Evolutionary conservation across 2,113 vertebrate genomes (phyloP), one percentile per base, ranked within the genome.

Genomic region (Epinephelus moara): DNA sequence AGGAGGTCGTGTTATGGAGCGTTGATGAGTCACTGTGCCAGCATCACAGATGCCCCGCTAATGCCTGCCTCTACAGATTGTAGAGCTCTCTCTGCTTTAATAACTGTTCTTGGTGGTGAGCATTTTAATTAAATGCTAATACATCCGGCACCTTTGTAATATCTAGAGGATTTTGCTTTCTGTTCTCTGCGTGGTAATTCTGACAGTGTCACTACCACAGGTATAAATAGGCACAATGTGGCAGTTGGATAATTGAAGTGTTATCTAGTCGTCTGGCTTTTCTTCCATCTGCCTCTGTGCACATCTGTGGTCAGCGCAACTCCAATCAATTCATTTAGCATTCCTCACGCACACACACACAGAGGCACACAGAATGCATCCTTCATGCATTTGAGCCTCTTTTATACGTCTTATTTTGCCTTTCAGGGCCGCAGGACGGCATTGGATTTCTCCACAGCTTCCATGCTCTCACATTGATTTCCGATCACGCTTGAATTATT

Each of bases 401-500:
- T 81, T 75, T 72, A n/a, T 52, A 70, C 30, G n/a, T 89, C 75
- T 86, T 81, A 82, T 85, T 92, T 88, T 77, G 80, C 72, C 60
- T 75, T 59, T 75, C 64, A 45, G 66, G 21, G 72, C 82, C 18
- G 37, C 76, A 42, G 85, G 85, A 86, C 50, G 12, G 37, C 85
- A 90, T 93, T 14, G 37, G 55, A 89, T 92, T 86, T 82, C 78
- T 86, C 81, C 50, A 42, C 69, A 70, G 88, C 85, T 62, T 78
- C 82, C 70, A 60, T 78, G 69, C 85, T 78, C 69, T 72, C 33
- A 2, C 82, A 93, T 91, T 84, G 91, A 93, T 93, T 93, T 92
- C 89, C 72, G 52, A 91, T 91, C 81, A 78, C 62, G 57, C 79
- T 88, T 88, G 87, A 91, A 92, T 82, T 89, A 86, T 87, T 93